phyloP scores from a whole-genome alignment of 2,113 vertebrate species.

The Elachura formosa region DNA sequence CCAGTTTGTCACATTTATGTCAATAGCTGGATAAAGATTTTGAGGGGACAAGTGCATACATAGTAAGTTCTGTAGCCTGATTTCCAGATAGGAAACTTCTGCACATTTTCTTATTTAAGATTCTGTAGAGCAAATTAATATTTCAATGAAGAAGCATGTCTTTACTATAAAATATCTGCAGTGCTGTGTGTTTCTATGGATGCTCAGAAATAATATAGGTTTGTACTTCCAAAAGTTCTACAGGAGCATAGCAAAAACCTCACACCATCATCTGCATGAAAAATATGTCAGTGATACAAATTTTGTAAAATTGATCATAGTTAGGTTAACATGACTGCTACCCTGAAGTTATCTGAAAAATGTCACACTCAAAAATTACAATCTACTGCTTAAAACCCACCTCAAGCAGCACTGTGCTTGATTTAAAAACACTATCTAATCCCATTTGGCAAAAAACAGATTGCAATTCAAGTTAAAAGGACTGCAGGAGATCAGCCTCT shows the following conservation, averaged over 20 bases:
- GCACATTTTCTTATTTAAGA: background rate
- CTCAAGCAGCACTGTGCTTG: background rate
- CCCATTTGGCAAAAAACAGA: background rate
- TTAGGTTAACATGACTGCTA: background rate
- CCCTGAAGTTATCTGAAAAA: background rate
- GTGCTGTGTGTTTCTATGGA: background rate
- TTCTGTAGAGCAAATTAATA: background rate
- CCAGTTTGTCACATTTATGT: background rate
- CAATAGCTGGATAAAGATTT: background rate
- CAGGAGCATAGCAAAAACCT: background rate
- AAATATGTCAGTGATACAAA: background rate
- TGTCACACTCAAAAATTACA: background rate
- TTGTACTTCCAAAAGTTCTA: background rate
- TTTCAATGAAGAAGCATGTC: background rate
- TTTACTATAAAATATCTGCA: background rate
- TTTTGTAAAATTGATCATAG: background rate
- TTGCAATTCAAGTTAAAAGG: background rate
- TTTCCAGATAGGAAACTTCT: background rate
- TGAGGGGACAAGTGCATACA: background rate
- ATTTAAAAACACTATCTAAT: background rate
- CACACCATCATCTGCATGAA: background rate
- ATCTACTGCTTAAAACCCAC: background rate
- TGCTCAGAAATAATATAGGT: background rate
- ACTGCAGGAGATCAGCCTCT: background rate
- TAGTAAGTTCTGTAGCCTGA: background rate